Conservation (phyloP, 2,888 invertebrate genomes). For the Thecocarcelia acutangulata region DNA sequence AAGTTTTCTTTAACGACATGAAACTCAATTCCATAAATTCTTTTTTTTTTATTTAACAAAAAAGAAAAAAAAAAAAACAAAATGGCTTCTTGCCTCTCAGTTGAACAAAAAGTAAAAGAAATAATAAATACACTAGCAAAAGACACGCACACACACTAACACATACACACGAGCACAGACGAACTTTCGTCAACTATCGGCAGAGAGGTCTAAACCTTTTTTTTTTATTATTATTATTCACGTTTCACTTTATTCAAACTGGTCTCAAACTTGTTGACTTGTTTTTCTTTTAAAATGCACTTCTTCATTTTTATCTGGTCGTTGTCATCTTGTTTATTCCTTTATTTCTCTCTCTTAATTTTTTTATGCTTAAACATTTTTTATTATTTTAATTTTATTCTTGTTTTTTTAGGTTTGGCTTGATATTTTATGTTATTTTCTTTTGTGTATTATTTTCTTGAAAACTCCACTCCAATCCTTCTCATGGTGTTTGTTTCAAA, state of each 20-base stretch:
- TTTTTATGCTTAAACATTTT: slow-evolving; percentile 34
- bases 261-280: slow-evolving; percentile 67
- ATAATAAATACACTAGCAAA: neutral
- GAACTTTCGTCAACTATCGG: slow-evolving; percentile 1
- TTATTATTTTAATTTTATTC: slow-evolving; percentile 41
- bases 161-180: slow-evolving; percentile 4
- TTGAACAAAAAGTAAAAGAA: slow-evolving; percentile 23
- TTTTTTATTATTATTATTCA: slow-evolving; percentile 51
- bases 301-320: slow-evolving; percentile 41
- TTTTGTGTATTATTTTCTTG: slow-evolving; percentile 11
- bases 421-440: slow-evolving; percentile 31
- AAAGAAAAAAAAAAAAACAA: slow-evolving; percentile 45
- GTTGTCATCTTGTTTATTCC: slow-evolving; percentile 54
- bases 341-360: slow-evolving; percentile 23
- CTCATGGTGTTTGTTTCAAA: slow-evolving; percentile 24
- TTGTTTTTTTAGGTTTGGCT: neutral
- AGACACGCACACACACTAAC: neutral
- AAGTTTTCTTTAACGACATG: slow-evolving; percentile 38
- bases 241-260: slow-evolving; percentile 62
- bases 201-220: slow-evolving; percentile 42
- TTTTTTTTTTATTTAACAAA: slow-evolving; percentile 14
- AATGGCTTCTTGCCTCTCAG: slow-evolving; percentile 63
- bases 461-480: slow-evolving; percentile 33
- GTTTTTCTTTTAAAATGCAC: slow-evolving; percentile 52
- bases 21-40: slow-evolving; percentile 28